Evolutionary conservation across 2,888 invertebrate genomes (phyloP).

Genomic region (Oeneis ivallda): DNA sequence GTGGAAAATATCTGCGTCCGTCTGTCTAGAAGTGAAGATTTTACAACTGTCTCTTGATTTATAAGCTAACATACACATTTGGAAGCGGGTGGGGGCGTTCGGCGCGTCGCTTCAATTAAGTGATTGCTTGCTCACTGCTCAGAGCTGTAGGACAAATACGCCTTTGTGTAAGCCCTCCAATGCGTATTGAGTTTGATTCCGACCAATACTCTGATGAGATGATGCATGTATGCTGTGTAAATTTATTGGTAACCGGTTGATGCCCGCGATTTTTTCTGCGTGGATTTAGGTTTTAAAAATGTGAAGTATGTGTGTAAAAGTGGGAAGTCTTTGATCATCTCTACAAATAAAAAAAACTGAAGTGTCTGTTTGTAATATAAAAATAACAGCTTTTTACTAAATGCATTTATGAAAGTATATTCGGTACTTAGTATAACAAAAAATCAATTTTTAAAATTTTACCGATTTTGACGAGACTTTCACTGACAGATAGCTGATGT

Average conservation of each 20-base stretch:
- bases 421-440: too few species aligned
- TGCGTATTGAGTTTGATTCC: slow-evolving; percentile 43
- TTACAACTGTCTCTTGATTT: slow-evolving; percentile 9
- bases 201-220: slow-evolving; percentile 48
- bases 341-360: too few species aligned
- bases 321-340: too few species aligned
- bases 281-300: neutral
- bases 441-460: too few species aligned
- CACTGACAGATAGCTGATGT: too few species aligned
- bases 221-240: slow-evolving; percentile 25
- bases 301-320: neutral
- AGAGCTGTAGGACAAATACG: slow-evolving; percentile 52
- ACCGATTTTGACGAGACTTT: too few species aligned
- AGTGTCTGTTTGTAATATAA: too few species aligned
- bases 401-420: too few species aligned
- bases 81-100: slow-evolving; percentile 23
- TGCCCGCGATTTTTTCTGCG: neutral
- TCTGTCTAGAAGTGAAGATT: neutral
- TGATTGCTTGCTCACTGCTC: slow-evolving; percentile 64
- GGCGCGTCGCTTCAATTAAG: slow-evolving; percentile 65
- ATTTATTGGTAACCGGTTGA: neutral
- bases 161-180: slow-evolving; percentile 52
- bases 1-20: too few species aligned
- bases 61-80: slow-evolving; percentile 6
- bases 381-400: too few species aligned